These are phyloP conservation scores for Calephelis virginiensis DNA, from an alignment of 1,140 invertebrate genomes.

Conservation along the genomic window DNA sequence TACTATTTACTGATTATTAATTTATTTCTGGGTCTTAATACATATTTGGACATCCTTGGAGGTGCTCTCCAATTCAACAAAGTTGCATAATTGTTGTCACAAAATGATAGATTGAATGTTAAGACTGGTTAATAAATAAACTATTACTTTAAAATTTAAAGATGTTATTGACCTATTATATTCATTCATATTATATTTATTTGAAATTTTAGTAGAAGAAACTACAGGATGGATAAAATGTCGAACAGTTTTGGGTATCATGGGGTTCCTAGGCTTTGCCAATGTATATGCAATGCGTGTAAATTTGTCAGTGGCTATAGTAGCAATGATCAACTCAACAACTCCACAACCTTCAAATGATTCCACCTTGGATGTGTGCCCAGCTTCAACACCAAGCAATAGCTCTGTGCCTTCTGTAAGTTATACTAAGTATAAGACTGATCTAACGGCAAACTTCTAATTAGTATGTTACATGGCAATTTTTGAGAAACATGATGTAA, in stretches of 20 bases:
- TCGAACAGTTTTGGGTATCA: constrained; percentile 86
- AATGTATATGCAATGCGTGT: constrained; percentile 95
- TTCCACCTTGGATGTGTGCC: constrained; percentile 82
- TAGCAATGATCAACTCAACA: constrained; percentile 94
- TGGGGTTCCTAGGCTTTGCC: constrained; percentile 89
- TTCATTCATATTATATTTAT: constrained; percentile 5
- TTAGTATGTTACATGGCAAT: no score
- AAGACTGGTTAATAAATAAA: background rate
- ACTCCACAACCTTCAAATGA: constrained; percentile 79
- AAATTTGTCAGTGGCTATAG: constrained; percentile 95
- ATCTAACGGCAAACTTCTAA: no score
- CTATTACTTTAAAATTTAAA: background rate
- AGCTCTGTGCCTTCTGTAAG: constrained; percentile 79
- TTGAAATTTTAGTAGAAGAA: constrained; percentile 64
- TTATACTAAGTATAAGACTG: constrained; percentile 23
- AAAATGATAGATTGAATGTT: no score
- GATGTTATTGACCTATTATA: no score
- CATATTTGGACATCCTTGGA: no score
- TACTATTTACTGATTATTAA: no score
- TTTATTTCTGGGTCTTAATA: no score
- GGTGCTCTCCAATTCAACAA: background rate
- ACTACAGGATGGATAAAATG: constrained; percentile 84
- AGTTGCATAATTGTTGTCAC: background rate
- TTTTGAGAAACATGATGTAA: no score
- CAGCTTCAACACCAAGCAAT: constrained; percentile 74